Conservation (phyloP, 2,797 vertebrate species). For the Ctenochaetus hawaiiensis region DNA sequence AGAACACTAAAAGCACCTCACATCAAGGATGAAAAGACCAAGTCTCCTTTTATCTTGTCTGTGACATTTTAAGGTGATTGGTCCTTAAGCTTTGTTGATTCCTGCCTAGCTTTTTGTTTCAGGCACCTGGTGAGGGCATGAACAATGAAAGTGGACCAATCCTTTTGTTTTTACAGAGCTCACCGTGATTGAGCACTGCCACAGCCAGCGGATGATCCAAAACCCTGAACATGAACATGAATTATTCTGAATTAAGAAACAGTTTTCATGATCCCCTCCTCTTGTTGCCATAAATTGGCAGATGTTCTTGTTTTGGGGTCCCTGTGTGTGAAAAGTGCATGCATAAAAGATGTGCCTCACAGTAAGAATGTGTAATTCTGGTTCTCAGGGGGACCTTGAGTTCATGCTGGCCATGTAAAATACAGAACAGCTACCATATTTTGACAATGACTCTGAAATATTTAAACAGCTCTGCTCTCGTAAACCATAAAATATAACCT, state of each 20-base stretch:
- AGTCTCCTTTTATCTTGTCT: constrained; percentile 69
- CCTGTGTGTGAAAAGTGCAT: constrained; percentile 72
- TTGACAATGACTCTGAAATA: constrained; percentile 71
- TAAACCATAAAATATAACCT: constrained; percentile 47
- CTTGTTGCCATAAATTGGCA: constrained; percentile 78
- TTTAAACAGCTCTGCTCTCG: constrained; percentile 51
- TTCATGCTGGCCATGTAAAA: constrained; percentile 74
- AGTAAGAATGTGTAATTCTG: constrained; percentile 63
- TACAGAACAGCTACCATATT: constrained; percentile 57
- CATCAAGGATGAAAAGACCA: constrained; percentile 72
- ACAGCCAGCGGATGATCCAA: constrained; percentile 45
- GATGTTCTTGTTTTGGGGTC: constrained; percentile 75
- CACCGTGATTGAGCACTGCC: constrained; percentile 34
- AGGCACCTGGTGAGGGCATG: constrained; percentile 55
- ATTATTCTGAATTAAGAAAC: constrained; percentile 75
- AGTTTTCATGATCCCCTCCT: constrained; percentile 65
- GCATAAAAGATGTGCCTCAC: constrained; percentile 80
- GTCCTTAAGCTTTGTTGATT: constrained; percentile 54
- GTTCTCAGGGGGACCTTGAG: constrained; percentile 63
- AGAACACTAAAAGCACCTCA: constrained; percentile 58
- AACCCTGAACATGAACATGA: constrained; percentile 61
- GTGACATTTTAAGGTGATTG: constrained; percentile 75
- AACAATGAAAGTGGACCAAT: constrained; percentile 51
- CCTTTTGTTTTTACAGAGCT: constrained; percentile 48
- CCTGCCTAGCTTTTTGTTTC: constrained; percentile 54